Evolutionary conservation across 1,140 invertebrate species (phyloP).

Genomic region (Macrobrachium rosenbergii): DNA sequence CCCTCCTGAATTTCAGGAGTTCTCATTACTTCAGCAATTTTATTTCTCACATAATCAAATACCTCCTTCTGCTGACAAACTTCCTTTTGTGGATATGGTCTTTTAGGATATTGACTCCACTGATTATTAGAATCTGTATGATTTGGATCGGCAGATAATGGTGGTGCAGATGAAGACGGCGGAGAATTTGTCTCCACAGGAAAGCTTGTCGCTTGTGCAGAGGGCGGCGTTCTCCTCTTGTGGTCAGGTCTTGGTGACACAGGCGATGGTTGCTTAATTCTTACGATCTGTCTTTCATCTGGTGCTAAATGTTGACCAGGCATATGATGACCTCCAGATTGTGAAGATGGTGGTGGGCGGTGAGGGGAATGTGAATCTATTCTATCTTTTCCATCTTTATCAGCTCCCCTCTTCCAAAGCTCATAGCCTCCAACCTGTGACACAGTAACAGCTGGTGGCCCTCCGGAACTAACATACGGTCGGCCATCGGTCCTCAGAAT

Average conservation of each 20-base stretch:
- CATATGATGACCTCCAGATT: constrained; percentile 48
- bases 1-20: constrained; percentile 53
- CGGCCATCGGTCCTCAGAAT: constrained; percentile 61
- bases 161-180: constrained; percentile 40
- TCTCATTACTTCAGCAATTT: constrained; percentile 63
- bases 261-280: constrained; percentile 76
- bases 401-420: constrained; percentile 37
- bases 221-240: constrained; percentile 46
- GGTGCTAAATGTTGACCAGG: constrained; percentile 64
- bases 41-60: constrained; percentile 59
- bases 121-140: constrained; percentile 47
- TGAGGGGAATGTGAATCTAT: constrained; percentile 61
- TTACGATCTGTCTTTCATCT: constrained; percentile 82
- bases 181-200: constrained; percentile 55
- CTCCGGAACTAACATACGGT: constrained; percentile 39
- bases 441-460: constrained; percentile 54
- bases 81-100: not conserved
- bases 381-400: constrained; percentile 44
- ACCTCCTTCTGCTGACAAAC: constrained; percentile 32
- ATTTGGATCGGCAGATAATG: constrained; percentile 37
- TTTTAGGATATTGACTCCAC: constrained; percentile 27
- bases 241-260: constrained; percentile 67
- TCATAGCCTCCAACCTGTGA: constrained; percentile 41
- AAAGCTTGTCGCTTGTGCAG: constrained; percentile 41
- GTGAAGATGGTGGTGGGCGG: constrained; percentile 41